Conservation (phyloP, 2,797 vertebrate genomes). For the Mus minutoides region DNA sequence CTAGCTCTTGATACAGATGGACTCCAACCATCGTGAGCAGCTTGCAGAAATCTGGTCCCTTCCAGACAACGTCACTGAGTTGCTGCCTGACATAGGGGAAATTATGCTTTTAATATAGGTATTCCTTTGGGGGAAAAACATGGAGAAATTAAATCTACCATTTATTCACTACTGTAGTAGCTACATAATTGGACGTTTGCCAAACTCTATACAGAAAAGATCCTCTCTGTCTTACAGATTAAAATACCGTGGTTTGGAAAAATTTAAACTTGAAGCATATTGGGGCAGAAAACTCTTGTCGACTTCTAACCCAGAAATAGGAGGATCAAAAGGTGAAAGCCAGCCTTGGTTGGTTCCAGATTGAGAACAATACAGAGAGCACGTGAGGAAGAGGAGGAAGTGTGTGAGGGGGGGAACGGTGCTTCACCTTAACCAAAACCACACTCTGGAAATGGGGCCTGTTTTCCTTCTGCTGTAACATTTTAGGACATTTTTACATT, state of each 20-base stretch:
- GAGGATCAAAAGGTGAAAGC: background rate
- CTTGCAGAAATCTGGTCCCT: background rate
- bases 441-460: background rate
- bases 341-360: background rate
- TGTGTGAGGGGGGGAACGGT: fast-evolving
- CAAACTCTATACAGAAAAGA: background rate
- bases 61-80: background rate
- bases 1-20: background rate
- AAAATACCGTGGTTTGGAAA: background rate
- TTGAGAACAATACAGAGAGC: background rate
- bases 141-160: background rate
- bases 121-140: fast-evolving
- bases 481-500: background rate
- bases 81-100: background rate
- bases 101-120: background rate
- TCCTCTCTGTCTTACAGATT: conserved; percentile 19
- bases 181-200: conserved; percentile 14
- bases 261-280: background rate
- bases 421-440: background rate
- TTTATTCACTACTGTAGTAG: background rate
- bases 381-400: background rate
- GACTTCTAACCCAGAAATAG: background rate
- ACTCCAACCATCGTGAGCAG: background rate
- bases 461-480: background rate
- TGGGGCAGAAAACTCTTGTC: background rate